Base-by-base conservation (phyloP, 2,888 invertebrate genomes). In the Aporophyla nigra region DNA sequence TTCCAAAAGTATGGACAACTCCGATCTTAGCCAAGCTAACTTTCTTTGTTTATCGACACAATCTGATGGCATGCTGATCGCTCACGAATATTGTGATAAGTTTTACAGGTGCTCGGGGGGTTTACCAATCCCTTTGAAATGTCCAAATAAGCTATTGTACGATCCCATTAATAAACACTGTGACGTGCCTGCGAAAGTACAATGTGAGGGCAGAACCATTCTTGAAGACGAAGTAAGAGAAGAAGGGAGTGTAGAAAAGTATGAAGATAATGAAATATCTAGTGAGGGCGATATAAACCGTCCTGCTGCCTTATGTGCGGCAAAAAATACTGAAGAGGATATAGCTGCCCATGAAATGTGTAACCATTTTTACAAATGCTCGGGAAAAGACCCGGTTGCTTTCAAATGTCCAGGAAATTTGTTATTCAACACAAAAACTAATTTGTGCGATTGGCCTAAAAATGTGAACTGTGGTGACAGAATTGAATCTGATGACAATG, bases 301-400 rank as follows among this genome's bases (percentile, higher is more conserved):
- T 54, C 27, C 43, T 33, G 78, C 81, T 0, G 53, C 63, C 0
- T 87, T 90, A 27, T 93, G 93, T 71, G 83, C 85, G 10, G 80
- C 78, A 46, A 54, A 80, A 2, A 86, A 76, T 6, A 89, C 90
- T 5, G 88, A 87, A 6, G 87, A 87, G 5, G 56, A 79, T 10
- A 74, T 91, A 5, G 71, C 91, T 2, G 88, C 91, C 10, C 91
- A 92, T 74, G 90, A 92, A 74, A 86, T 87, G 33, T 93, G 93
- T 78, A 86, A 90, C 66, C 78, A 91, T 71, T 93, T 90, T 72
- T 93, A 92, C 74, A 83, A 87, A 51, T 93, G 93, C 49, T 71
- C 33, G 6, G 69, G 80, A 0, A 89, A 92, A 0, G 14, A 53
- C 5, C 91, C 91, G 3, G 80, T 91, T 7, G 74, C 81, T 4